Percentiles rank a stretch among this genome's conserved stretches.
phyloP scores from a whole-genome alignment of 1,140 invertebrate genomes.

The Chlorops oryzae region DNA sequence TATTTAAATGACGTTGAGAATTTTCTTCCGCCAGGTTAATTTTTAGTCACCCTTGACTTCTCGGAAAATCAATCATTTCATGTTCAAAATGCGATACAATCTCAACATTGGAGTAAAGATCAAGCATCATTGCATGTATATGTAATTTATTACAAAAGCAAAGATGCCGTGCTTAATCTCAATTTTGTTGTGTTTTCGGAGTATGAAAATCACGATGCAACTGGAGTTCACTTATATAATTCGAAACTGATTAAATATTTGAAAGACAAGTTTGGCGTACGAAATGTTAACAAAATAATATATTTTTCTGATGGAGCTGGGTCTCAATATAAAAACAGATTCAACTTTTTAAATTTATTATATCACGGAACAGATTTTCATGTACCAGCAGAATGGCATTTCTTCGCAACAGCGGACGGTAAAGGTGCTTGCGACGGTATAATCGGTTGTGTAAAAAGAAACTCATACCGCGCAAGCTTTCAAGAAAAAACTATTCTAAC shows the following conservation, averaged over 20 bases:
- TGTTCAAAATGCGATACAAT: neutral
- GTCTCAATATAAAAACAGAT: neutral
- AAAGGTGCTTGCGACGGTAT: constrained; percentile 3
- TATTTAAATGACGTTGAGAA: too few relatives aligned
- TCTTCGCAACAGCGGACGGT: constrained; percentile 1
- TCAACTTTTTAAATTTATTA: neutral
- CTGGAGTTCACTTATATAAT: neutral
- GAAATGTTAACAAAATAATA: neutral
- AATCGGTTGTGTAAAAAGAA: too few relatives aligned
- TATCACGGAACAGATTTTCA: neutral
- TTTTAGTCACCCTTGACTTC: too few relatives aligned
- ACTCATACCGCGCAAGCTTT: too few relatives aligned
- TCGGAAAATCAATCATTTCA: neutral
- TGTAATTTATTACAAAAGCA: neutral
- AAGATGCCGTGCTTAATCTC: neutral
- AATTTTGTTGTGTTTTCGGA: too few relatives aligned
- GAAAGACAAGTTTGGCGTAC: neutral
- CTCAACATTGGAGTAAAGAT: neutral
- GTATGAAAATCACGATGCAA: neutral
- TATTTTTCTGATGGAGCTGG: constrained; percentile 7
- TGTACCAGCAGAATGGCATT: constrained; percentile 1
- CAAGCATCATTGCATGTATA: neutral
- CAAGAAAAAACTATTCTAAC: too few relatives aligned
- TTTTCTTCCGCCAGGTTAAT: too few relatives aligned
- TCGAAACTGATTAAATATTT: neutral